Base-by-base conservation (phyloP, 2,888 invertebrate genomes). In the Sinotaia quadrata region DNA sequence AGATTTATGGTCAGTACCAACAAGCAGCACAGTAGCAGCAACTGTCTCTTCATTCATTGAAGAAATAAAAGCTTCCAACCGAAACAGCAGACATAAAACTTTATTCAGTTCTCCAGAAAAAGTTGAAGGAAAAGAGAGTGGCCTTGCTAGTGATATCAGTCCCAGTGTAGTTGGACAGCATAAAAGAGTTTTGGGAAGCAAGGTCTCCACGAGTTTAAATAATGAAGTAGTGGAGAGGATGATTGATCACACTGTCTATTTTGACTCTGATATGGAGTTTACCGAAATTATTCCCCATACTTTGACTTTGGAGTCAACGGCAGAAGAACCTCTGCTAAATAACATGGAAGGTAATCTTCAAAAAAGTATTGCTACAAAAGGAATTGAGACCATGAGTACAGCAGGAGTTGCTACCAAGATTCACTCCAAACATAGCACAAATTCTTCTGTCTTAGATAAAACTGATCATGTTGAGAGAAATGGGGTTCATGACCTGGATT, bases 181-280 rank as follows among this genome's bases (percentile, higher is more conserved):
- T n/a, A n/a, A n/a, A n/a, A n/a, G 18, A 24, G n/a, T n/a, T 18
- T 18, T 47, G 47, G 27, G 27, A 54, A 10, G 2, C 54, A 29
- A 1, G 8, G 5, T 18, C 1, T 24, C 24, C 18, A 15, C 41
- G 10, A 10, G 18, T 10, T 12, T 12, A 41, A 54, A 54, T 29
- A 24, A 54, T 24, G 3, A 54, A 4, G 24, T 24, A 18, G 54
- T 10, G 18, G 4, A 12, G 24, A n/a, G 24, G 15, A 24, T 7
- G 12, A n/a, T 24, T 31, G 56, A 65, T n/a, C 31, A 54, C 15
- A 82, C 82, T 8, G 67, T 73, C 8, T 79, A 75, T 57, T 78
- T 82, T 36, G 75, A 81, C 68, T 52, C 75, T 8, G 81, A 83
- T 29, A 83, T 83, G 82, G 82, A 83, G 37, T 75, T 83, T 33